Evolutionary conservation across 2,888 invertebrate species (phyloP).

Genomic region (Lithophane ornitopus): DNA sequence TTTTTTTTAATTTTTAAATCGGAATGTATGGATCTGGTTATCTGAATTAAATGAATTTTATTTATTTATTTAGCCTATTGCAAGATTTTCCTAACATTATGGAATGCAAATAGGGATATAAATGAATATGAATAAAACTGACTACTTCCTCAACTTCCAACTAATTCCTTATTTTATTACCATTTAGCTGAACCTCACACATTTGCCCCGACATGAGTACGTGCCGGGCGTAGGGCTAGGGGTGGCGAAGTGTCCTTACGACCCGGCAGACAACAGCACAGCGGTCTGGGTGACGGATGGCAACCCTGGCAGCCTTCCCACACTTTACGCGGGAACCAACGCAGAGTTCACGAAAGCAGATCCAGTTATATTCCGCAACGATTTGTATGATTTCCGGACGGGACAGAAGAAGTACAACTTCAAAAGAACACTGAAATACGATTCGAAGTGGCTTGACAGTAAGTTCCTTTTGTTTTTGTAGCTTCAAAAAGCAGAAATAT

Average conservation of each 20-base stretch:
- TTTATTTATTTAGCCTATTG: no score
- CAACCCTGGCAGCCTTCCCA: constrained; percentile 92
- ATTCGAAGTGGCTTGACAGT: constrained; percentile 94
- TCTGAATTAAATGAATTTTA: no score
- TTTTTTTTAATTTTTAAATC: no score
- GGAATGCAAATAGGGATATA: neutral
- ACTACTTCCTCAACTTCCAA: neutral
- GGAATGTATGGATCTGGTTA: no score
- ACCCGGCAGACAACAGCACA: constrained; percentile 94
- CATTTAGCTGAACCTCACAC: constrained; percentile 89
- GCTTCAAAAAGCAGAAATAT: neutral
- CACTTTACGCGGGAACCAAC: constrained; percentile 93
- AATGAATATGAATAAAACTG: neutral
- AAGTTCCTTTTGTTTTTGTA: constrained; percentile 74
- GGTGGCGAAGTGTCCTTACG: constrained; percentile 93
- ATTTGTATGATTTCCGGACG: constrained; percentile 91
- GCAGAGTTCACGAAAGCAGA: constrained; percentile 94
- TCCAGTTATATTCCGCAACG: constrained; percentile 93
- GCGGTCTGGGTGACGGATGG: constrained; percentile 93
- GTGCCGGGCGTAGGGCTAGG: constrained; percentile 92
- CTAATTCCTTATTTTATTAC: constrained; percentile 27
- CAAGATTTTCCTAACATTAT: neutral
- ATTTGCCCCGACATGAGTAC: constrained; percentile 90
- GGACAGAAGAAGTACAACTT: constrained; percentile 91
- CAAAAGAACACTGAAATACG: constrained; percentile 93